Conservation (phyloP, 2,113 vertebrate species). For the Neoarius graeffei region DNA sequence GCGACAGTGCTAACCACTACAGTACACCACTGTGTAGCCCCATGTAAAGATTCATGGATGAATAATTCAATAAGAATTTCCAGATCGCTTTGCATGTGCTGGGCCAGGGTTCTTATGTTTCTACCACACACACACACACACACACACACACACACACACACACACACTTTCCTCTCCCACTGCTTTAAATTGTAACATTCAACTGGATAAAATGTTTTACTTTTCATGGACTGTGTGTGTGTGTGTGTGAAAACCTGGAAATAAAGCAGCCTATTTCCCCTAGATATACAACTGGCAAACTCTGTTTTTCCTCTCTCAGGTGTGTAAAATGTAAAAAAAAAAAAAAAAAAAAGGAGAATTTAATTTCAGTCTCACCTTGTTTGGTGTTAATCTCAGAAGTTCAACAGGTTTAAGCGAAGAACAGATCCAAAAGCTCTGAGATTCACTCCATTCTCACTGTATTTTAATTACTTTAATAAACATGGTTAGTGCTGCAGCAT, state of each 20-base stretch:
- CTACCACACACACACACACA: too few species aligned
- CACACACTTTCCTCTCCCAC: neutral
- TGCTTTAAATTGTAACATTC: neutral
- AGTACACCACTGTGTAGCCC: too few species aligned
- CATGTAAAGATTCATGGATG: neutral
- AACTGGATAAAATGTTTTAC: neutral
- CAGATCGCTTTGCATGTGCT: neutral
- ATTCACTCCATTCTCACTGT: too few species aligned
- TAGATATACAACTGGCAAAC: neutral
- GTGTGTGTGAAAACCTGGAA: neutral
- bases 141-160: neutral
- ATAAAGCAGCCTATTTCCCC: neutral
- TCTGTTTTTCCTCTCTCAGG: neutral
- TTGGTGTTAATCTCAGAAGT: neutral
- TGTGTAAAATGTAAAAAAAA: neutral
- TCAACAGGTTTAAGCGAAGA: too few species aligned
- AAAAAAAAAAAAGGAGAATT: neutral
- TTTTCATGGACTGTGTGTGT: neutral
- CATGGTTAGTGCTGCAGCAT: too few species aligned
- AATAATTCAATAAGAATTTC: conserved; percentile 4
- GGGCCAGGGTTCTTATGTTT: neutral
- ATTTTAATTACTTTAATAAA: too few species aligned
- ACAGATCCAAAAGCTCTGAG: too few species aligned
- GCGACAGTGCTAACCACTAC: too few species aligned
- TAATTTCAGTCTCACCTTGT: neutral